These are phyloP conservation scores for Gambusia yucatana DNA, from an alignment of 2,797 vertebrate genomes.

Conservation along the genomic window DNA sequence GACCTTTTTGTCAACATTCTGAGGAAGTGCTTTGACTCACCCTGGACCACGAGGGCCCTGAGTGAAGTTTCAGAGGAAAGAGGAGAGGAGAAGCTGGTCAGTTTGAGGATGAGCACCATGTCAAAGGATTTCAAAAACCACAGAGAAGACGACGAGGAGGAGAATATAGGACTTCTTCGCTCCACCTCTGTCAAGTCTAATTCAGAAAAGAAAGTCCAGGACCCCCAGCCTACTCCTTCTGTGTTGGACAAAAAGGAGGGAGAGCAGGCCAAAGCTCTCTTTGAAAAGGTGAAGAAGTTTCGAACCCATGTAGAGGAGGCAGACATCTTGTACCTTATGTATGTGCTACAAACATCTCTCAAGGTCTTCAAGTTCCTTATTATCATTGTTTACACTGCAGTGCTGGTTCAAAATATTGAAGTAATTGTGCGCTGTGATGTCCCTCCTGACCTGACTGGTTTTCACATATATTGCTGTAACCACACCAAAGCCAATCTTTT, in stretches of 20 bases:
- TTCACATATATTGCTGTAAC: constrained; percentile 89
- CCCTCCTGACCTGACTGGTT: constrained; percentile 88
- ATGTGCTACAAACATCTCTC: constrained; percentile 87
- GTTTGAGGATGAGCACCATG: constrained; percentile 71
- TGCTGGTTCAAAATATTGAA: constrained; percentile 85
- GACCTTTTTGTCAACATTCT: constrained; percentile 91
- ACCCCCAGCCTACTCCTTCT: constrained; percentile 75
- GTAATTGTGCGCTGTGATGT: constrained; percentile 87
- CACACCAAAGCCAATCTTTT: constrained; percentile 92
- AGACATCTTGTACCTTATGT: constrained; percentile 89
- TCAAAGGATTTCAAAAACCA: constrained; percentile 56
- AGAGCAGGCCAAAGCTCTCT: constrained; percentile 92
- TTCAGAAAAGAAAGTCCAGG: constrained; percentile 78
- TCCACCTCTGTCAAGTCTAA: constrained; percentile 75
- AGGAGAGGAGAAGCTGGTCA: constrained; percentile 78
- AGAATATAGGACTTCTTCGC: constrained; percentile 61
- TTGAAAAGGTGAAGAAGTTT: constrained; percentile 94
- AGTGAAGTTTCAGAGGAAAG: constrained; percentile 90
- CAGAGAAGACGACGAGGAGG: constrained; percentile 64
- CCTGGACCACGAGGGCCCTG: constrained; percentile 91
- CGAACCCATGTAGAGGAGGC: constrained; percentile 89
- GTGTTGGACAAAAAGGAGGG: constrained; percentile 91
- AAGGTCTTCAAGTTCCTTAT: constrained; percentile 88
- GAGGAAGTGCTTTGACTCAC: constrained; percentile 91
- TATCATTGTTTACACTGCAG: constrained; percentile 85